Evolutionary conservation across 2,113 vertebrate species (phyloP).

Genomic region (Sialia sialis): DNA sequence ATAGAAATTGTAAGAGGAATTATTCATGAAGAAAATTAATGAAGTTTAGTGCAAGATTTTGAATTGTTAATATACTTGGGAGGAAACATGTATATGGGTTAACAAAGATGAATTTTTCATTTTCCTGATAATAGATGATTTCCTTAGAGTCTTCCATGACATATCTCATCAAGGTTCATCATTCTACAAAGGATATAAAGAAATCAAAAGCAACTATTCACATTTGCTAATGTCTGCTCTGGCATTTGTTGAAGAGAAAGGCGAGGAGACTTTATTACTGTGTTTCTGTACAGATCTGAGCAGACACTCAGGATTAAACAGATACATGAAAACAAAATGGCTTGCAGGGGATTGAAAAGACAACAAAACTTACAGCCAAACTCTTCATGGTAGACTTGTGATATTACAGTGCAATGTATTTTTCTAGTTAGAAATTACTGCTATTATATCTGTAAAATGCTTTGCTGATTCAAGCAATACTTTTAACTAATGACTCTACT

Average conservation of each 20-base stretch:
- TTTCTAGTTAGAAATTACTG: neutral
- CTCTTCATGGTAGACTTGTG: neutral
- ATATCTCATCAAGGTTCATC: conserved; percentile 16
- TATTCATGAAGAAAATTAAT: conserved; percentile 58
- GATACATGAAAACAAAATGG: neutral
- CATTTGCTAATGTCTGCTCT: neutral
- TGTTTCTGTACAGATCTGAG: neutral
- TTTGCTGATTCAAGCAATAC: neutral
- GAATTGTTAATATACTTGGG: conserved; percentile 37
- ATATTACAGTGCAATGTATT: neutral
- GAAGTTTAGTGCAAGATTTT: conserved; percentile 46
- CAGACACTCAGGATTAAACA: neutral
- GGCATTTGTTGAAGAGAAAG: neutral
- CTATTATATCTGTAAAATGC: neutral
- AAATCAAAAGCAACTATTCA: conserved; percentile 1
- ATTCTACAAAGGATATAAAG: neutral
- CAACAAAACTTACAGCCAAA: neutral
- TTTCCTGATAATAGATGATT: conserved; percentile 40
- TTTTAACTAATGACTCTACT: neutral
- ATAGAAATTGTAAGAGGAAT: conserved; percentile 17
- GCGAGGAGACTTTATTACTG: neutral
- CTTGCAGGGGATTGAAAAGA: neutral
- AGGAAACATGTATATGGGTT: neutral
- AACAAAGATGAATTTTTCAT: conserved; percentile 41
- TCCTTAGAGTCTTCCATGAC: conserved; percentile 36